These are phyloP conservation scores for Myrmecobius fasciatus DNA, from an alignment of 2,113 vertebrate genomes.

Conservation along the genomic window DNA sequence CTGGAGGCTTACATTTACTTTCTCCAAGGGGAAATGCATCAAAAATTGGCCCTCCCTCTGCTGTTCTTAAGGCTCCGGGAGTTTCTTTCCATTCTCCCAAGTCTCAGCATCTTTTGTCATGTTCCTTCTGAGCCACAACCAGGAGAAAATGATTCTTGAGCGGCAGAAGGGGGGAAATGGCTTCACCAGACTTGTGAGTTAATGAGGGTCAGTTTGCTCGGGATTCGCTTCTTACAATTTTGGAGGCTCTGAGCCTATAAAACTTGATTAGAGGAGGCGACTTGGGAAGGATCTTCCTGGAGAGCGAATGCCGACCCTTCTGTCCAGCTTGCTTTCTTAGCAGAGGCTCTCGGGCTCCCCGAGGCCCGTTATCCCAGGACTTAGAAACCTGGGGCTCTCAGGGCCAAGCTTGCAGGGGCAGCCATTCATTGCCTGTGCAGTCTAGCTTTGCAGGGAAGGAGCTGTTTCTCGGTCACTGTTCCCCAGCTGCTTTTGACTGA, in stretches of 20 bases:
- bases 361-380: background rate
- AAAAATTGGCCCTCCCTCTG: constrained; percentile 1
- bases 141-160: constrained; percentile 39
- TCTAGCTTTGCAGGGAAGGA: background rate
- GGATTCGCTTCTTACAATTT: constrained; percentile 68
- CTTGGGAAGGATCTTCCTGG: background rate
- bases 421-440: background rate
- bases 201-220: constrained; percentile 66
- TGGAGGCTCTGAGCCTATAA: constrained; percentile 65
- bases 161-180: constrained; percentile 64
- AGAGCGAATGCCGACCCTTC: background rate
- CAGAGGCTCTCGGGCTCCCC: background rate
- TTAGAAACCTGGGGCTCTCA: background rate
- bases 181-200: constrained; percentile 72
- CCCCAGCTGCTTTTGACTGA: background rate
- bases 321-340: background rate
- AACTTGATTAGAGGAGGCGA: constrained; percentile 58
- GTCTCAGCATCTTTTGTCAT: background rate
- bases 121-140: constrained; percentile 64
- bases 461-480: background rate
- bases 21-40: background rate
- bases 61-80: background rate
- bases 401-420: background rate
- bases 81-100: background rate
- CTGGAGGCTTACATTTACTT: background rate